Conservation (phyloP, 2,888 invertebrate species). For the Mythimna vitellina region DNA sequence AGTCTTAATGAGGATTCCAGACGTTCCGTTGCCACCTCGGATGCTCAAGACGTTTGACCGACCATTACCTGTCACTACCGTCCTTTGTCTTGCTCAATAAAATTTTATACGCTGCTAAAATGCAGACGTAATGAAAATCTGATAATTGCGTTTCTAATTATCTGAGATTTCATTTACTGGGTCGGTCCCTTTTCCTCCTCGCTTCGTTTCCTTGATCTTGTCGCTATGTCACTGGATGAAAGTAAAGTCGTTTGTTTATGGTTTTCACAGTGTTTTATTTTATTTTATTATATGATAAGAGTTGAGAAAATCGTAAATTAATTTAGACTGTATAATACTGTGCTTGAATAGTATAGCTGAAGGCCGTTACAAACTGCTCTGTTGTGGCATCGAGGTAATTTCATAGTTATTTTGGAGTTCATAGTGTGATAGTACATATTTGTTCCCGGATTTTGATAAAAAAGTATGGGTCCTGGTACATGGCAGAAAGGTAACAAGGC, state of each 20-base stretch:
- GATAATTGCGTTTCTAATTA: slow-evolving; percentile 44
- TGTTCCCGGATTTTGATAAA: not conserved
- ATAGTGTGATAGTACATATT: not conserved
- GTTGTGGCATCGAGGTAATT: too few species aligned
- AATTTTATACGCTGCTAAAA: slow-evolving; percentile 30
- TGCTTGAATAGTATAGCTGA: too few species aligned
- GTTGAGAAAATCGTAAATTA: slow-evolving; percentile 10
- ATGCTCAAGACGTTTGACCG: slow-evolving; percentile 33
- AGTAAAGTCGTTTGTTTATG: slow-evolving; percentile 32
- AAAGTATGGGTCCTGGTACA: not conserved
- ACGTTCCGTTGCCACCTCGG: slow-evolving; percentile 37
- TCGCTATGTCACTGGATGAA: slow-evolving; percentile 10
- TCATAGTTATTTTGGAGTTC: not conserved
- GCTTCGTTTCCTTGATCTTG: slow-evolving; percentile 28
- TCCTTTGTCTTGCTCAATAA: slow-evolving; percentile 3
- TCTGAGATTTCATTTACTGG: slow-evolving; percentile 38
- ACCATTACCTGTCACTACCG: slow-evolving; percentile 14
- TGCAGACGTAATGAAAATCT: slow-evolving; percentile 41
- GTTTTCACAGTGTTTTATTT: slow-evolving; percentile 24
- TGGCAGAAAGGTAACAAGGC: too few species aligned
- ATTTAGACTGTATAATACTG: slow-evolving; percentile 13
- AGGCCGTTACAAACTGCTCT: too few species aligned
- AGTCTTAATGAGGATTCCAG: slow-evolving; percentile 52
- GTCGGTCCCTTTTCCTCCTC: not conserved
- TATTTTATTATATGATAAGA: slow-evolving; percentile 16